Conservation (phyloP, 2,888 invertebrate genomes). For the Caenorhabditis afra region DNA sequence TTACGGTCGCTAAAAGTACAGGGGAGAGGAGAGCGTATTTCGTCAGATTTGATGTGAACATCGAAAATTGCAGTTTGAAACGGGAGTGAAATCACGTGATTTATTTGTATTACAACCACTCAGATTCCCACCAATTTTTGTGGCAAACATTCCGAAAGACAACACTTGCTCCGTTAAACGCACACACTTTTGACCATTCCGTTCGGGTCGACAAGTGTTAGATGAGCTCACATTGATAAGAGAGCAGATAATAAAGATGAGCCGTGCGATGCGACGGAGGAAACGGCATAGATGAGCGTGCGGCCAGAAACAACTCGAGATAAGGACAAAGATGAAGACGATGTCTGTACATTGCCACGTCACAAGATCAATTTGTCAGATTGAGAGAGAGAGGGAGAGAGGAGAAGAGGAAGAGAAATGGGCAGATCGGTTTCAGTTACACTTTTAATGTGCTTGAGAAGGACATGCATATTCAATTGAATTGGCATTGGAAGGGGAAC, state of each 20-base stretch:
- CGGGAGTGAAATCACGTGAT: constrained; percentile 22
- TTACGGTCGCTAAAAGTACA: no score
- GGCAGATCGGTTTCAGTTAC: constrained; percentile 16
- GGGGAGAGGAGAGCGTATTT: no score
- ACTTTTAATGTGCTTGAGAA: constrained; percentile 32
- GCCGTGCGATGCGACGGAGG: constrained; percentile 26
- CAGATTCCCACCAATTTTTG: constrained; percentile 55
- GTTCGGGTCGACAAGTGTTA: constrained; percentile 26
- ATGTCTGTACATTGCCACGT: not conserved
- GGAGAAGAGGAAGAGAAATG: not conserved
- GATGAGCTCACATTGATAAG: constrained; percentile 50
- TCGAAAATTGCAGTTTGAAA: not conserved
- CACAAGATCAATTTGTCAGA: constrained; percentile 3
- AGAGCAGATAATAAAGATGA: constrained; percentile 32
- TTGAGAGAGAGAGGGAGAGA: not conserved
- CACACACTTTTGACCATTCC: constrained; percentile 39
- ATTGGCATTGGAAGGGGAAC: constrained; percentile 17
- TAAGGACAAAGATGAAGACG: constrained; percentile 9
- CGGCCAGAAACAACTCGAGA: not conserved
- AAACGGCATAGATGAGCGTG: not conserved
- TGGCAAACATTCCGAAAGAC: constrained; percentile 47
- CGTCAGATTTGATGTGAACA: not conserved
- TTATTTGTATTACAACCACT: constrained; percentile 57
- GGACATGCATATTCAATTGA: constrained; percentile 31
- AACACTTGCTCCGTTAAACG: constrained; percentile 35